Base-by-base conservation (phyloP, 2,113 vertebrate species). In the Camelus bactrianus region DNA sequence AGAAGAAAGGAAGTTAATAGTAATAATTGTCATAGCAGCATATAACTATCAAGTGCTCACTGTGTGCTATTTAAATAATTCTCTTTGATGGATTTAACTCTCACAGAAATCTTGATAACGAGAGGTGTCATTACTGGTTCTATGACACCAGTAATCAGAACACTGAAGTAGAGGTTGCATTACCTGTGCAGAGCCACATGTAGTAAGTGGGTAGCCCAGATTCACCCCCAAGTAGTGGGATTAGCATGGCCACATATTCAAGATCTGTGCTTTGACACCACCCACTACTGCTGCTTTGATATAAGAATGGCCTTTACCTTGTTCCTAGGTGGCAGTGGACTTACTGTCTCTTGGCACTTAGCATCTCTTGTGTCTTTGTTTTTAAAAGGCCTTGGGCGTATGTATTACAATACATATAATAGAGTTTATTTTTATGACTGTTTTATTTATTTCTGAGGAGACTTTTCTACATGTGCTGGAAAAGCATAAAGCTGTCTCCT, bases 361-460 rank as follows among this genome's bases (percentile, higher is more conserved):
- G 4, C 5, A n/a, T 16, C 3, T 58, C 56, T 50, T 56, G 3
- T 28, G 35, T 58, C 19, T 84, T 89, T 85, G 32, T 38, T 84
- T 95, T 58, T 70, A 42, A 42, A 90, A 84, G 24, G 1, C 16
- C 13, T 35, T 91, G 48, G 7, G 30, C 6, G 50, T 35, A 24
- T 5, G 38, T 42, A 42, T 42, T 42, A 42, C 38, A 35, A 54
- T 79, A 13, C 19, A 54, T 16, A 35, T 30, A 50, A 54, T 11
- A 64, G 85, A 80, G 7, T 48, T 96, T 84, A 48, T 76, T 84
- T 76, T 91, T 65, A 81, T 91, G 19, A 62, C 15, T 65, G 56
- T 8, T 79, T 89, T 48, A 32, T 75, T 89, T 50, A 81, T 46
- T 86, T 93, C n/a, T 38, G 5, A 85, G 22, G 50, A 91, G 20